Evolutionary conservation across 2,797 vertebrate genomes (phyloP).

Genomic region (Ptychobarbus kaznakovi): DNA sequence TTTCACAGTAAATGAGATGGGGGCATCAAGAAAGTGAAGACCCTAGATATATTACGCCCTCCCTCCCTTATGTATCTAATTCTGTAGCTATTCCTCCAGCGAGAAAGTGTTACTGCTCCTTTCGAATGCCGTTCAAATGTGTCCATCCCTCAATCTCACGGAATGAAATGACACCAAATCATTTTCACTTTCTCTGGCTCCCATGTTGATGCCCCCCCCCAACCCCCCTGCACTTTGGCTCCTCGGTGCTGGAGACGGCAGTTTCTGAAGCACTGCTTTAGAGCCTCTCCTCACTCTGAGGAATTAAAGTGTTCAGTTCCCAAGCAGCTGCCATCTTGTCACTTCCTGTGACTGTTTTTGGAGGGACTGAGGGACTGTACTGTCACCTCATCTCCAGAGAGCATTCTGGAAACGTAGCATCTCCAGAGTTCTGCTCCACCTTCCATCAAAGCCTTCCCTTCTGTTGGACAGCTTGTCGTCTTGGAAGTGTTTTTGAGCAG

Average conservation of each 20-base stretch:
- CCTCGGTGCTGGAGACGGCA: background rate
- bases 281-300: slow-evolving; percentile 34
- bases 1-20: background rate
- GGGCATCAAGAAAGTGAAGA: background rate
- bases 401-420: slow-evolving; percentile 30
- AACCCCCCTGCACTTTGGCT: slow-evolving; percentile 25
- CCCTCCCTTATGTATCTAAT: slow-evolving; percentile 7
- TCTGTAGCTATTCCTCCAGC: slow-evolving; percentile 17
- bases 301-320: slow-evolving; percentile 40
- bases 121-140: slow-evolving; percentile 34
- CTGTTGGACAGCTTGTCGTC: slow-evolving; percentile 31
- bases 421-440: slow-evolving; percentile 48
- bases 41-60: background rate
- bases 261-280: slow-evolving; percentile 37
- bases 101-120: slow-evolving; percentile 9
- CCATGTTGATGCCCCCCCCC: slow-evolving; percentile 18
- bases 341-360: slow-evolving; percentile 53
- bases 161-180: slow-evolving; percentile 32
- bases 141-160: slow-evolving; percentile 26
- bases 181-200: slow-evolving; percentile 33
- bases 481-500: slow-evolving; percentile 37
- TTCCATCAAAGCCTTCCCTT: slow-evolving; percentile 34
- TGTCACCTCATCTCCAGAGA: slow-evolving; percentile 46
- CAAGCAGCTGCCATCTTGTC: slow-evolving; percentile 50
- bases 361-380: slow-evolving; percentile 39